Evolutionary conservation across 2,888 invertebrate genomes (phyloP).

Genomic region (Flexamia atlantica): DNA sequence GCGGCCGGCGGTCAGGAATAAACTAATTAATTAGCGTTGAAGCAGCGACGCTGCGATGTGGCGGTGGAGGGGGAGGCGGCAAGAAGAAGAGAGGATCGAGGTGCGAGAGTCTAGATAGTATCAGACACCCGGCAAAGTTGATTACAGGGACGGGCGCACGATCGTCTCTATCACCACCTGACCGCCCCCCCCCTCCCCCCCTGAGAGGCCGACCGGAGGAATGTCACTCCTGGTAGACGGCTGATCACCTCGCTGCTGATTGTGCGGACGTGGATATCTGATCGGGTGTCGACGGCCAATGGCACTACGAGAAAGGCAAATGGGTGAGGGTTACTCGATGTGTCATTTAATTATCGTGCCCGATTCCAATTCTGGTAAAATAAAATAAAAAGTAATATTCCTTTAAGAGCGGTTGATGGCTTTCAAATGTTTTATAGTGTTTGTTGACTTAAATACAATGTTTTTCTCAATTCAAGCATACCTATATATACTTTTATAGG

Average conservation of each 20-base stretch:
- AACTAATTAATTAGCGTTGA: constrained; percentile 39
- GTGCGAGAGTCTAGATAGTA: constrained; percentile 23
- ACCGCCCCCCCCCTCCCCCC: neutral
- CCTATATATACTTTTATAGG: too few relatives aligned
- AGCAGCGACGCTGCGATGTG: neutral
- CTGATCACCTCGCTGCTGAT: constrained; percentile 13
- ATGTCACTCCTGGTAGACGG: neutral
- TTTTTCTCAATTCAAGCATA: too few relatives aligned
- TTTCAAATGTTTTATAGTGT: too few relatives aligned
- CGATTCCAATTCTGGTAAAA: too few relatives aligned
- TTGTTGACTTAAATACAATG: too few relatives aligned
- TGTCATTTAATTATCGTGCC: too few relatives aligned
- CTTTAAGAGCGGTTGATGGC: too few relatives aligned
- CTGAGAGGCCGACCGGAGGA: neutral
- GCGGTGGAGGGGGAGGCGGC: constrained; percentile 17
- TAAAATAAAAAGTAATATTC: too few relatives aligned
- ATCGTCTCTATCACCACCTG: constrained; percentile 28
- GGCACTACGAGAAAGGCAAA: too few relatives aligned
- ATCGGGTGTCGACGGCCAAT: neutral
- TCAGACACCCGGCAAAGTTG: constrained; percentile 24
- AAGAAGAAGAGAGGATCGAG: constrained; percentile 9
- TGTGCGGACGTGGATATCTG: constrained; percentile 26
- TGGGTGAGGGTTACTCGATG: too few relatives aligned
- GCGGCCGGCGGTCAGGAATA: neutral
- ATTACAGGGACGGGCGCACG: constrained; percentile 20